Evolutionary conservation across 2,888 invertebrate species (phyloP), one percentile per base, ranked within the genome.

Genomic region (Chaetogeoica ovagalla): DNA sequence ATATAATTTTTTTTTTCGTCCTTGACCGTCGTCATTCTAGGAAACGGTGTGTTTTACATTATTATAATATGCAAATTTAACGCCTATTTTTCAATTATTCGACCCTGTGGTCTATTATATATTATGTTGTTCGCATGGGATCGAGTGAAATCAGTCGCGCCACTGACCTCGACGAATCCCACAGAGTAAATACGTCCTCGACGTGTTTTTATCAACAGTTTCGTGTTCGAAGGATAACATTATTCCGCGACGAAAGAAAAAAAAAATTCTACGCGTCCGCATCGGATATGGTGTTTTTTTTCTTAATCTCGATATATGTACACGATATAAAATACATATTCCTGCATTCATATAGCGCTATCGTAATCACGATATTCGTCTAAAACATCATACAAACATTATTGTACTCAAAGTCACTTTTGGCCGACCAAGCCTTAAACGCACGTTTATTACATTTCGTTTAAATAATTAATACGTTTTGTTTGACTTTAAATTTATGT

Each of bases 11-110:
- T 59, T 37, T 19, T 30, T 15, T 17, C 37, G 21, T 21, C 66
- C 57, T 59, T 59, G 75, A 66, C 66, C 75, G 66, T 75, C 75
- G 66, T 75, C 65, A 55, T 65, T 74, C 19, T 17, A 37, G 65
- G 74, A 65, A 65, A 65, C 65, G 65, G 17, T n/a, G 73, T 66
- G 43, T 66, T 59, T 30, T 30, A 2, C 30, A 30, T 30, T 30
- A 30, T 2, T 30, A 4, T 30, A 30, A 37, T 30, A 52, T 23
- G 66, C 57, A 59, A 59, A 75, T 57, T 55, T 17, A 21, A 74
- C 55, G 21, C 55, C 37, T 55, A 1, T 52, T 65, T 63, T 57
- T 57, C 19, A 11, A 43, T 13, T 7, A 19, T 43, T 66, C 43
- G 66, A 66, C 75, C 75, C 75, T 52, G 72, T 37, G 23, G 1